phyloP scores from a whole-genome alignment of 2,113 vertebrate species.

The Phaethon lepturus region DNA sequence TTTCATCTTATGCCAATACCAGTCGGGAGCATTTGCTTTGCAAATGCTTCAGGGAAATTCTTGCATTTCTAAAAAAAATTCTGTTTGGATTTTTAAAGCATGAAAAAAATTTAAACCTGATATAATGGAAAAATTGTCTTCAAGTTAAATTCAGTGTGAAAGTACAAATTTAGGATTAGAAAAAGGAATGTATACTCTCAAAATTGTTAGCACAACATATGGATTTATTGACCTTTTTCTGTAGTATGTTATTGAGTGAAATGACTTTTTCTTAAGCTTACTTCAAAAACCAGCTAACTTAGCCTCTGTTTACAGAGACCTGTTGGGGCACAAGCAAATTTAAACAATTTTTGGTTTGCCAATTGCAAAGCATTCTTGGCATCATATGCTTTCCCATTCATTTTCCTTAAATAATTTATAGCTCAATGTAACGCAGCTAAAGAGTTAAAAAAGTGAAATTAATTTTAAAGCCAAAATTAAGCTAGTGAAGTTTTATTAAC shows the following conservation, averaged over 20 bases:
- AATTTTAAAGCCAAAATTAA: not conserved
- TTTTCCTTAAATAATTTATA: not conserved
- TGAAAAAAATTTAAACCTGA: not conserved
- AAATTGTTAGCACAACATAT: not conserved
- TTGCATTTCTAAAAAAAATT: not conserved
- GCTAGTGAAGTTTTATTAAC: not conserved
- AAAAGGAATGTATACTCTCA: not conserved
- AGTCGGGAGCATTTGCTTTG: not conserved
- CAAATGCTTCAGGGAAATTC: not conserved
- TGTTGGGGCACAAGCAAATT: constrained; percentile 12
- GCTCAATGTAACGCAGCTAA: not conserved
- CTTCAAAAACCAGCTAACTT: constrained; percentile 9
- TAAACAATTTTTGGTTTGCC: not conserved
- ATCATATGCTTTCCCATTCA: not conserved
- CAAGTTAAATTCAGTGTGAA: not conserved
- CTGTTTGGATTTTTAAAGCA: not conserved
- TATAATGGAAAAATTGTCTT: not conserved
- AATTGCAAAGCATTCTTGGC: not conserved
- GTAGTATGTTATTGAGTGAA: not conserved
- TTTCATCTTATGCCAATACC: not conserved
- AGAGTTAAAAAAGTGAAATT: not conserved
- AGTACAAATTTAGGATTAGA: not conserved
- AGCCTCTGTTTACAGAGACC: not conserved
- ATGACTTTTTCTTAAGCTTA: not conserved
- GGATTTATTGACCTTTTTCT: not conserved